These are phyloP conservation scores for Chamaetylas fuelleborni DNA, from an alignment of 2,113 vertebrate genomes.

Conservation along the genomic window DNA sequence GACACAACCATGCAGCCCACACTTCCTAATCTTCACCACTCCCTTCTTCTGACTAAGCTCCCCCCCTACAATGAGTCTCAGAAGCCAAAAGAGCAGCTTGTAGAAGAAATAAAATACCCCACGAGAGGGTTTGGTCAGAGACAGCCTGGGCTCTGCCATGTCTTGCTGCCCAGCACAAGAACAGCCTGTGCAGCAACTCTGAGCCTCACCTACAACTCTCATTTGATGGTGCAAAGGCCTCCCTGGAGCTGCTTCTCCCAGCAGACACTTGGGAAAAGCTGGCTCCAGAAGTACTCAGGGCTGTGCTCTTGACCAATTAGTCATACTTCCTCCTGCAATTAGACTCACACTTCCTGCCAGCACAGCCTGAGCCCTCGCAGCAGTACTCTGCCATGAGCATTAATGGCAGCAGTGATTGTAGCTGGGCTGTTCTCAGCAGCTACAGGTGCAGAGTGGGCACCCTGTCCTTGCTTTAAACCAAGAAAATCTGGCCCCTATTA, in stretches of 20 bases:
- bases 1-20: neutral
- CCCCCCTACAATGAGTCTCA: neutral
- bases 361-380: neutral
- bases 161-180: neutral
- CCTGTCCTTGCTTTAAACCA: neutral
- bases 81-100: neutral
- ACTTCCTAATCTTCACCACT: neutral
- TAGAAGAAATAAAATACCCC: neutral
- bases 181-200: neutral
- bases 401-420: neutral
- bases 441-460: neutral
- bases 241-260: neutral
- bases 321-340: conserved; percentile 20
- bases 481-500: neutral
- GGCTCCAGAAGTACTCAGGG: neutral
- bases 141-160: neutral
- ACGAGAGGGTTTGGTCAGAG: neutral
- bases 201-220: neutral
- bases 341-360: neutral
- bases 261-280: neutral
- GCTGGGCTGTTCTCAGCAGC: neutral
- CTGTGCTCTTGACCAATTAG: conserved; percentile 13
- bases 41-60: neutral
- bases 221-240: neutral
- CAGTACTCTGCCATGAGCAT: neutral